These are phyloP conservation scores for Eugnorisma glareosa DNA, from an alignment of 2,888 invertebrate genomes.

Conservation along the genomic window DNA sequence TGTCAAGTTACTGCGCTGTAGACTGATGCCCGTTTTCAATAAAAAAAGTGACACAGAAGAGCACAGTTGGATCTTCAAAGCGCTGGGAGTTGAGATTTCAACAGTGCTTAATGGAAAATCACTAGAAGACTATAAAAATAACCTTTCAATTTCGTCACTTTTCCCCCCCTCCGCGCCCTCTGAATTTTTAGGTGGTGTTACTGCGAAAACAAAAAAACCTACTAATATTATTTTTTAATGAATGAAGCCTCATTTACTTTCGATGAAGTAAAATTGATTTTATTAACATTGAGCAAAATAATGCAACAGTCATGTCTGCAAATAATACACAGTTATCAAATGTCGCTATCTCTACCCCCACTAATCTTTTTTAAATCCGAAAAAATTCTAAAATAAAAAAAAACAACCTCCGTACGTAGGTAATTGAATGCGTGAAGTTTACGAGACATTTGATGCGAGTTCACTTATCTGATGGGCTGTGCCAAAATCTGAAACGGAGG, in stretches of 20 bases:
- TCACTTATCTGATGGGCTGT: conserved; percentile 59
- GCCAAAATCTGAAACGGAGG: conserved; percentile 68
- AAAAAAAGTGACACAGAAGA: neutral
- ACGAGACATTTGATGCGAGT: conserved; percentile 73
- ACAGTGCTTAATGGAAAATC: neutral
- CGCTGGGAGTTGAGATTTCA: neutral
- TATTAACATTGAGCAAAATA: neutral
- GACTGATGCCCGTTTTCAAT: neutral
- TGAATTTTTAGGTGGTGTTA: no score
- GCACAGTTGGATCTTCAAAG: neutral
- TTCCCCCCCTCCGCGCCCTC: no score
- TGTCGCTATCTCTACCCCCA: neutral
- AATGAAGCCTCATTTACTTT: neutral
- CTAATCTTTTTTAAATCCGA: conserved; percentile 1
- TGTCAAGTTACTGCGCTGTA: neutral
- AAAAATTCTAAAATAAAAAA: conserved; percentile 37
- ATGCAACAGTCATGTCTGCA: neutral
- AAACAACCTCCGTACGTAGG: conserved; percentile 27
- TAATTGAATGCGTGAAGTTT: conserved; percentile 80
- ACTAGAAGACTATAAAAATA: neutral
- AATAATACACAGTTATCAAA: no score
- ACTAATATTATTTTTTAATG: neutral
- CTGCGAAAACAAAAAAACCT: neutral
- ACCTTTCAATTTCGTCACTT: neutral
- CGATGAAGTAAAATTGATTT: neutral